Conservation (phyloP, 30 jellyfish, hydroid and myxozoan genomes). For the Aurelia sp. region DNA sequence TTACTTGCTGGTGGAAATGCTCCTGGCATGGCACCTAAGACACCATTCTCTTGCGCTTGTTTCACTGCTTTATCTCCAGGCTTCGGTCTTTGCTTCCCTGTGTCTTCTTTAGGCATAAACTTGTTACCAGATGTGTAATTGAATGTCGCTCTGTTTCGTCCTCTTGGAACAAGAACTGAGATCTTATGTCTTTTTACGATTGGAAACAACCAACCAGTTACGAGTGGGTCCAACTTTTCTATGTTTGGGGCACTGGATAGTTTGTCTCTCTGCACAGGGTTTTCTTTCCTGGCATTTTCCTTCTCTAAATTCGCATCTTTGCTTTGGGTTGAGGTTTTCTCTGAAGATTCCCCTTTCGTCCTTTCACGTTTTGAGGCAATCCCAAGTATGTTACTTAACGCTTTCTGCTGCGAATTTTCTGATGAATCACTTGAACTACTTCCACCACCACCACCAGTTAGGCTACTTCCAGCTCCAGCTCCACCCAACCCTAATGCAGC, state of each 20-base stretch:
- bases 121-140: conserved; percentile 56
- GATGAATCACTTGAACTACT: conserved; percentile 24
- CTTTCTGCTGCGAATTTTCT: conserved; percentile 14
- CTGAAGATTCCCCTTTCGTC: conserved; percentile 1
- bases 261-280: conserved; percentile 24
- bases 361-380: conserved; percentile 44
- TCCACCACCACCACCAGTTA: no score
- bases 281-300: neutral
- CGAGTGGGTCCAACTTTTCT: neutral
- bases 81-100: conserved; percentile 34
- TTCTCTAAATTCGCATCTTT: neutral
- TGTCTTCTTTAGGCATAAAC: conserved; percentile 52
- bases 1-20: conserved; percentile 31
- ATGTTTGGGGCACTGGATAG: conserved; percentile 18
- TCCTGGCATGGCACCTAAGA: conserved; percentile 7
- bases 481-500: conserved; percentile 9
- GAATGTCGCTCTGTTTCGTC: conserved; percentile 49
- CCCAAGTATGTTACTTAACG: conserved; percentile 37
- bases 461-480: conserved; percentile 46
- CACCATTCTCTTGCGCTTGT: conserved; percentile 51
- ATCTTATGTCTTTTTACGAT: conserved; percentile 32
- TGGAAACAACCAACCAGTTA: conserved; percentile 26
- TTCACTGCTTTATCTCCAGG: conserved; percentile 44
- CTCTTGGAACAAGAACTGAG: conserved; percentile 70
- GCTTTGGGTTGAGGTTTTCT: neutral